phyloP scores from a whole-genome alignment of 2,113 vertebrate species.

The Phalacrocorax brasilianus region DNA sequence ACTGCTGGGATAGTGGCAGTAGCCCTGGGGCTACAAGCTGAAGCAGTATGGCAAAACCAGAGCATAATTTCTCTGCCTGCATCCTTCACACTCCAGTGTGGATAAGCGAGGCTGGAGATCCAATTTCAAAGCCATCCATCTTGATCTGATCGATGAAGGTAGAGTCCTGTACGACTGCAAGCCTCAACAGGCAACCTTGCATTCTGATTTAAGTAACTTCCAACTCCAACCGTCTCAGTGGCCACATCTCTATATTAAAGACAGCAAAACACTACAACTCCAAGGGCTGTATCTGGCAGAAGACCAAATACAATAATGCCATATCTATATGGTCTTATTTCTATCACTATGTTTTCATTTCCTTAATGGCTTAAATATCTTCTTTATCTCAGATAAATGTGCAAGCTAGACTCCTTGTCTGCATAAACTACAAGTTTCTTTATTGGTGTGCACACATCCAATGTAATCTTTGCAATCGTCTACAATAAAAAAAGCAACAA shows the following conservation, averaged over 20 bases:
- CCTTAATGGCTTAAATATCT: not conserved
- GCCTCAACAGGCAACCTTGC: not conserved
- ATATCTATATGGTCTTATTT: not conserved
- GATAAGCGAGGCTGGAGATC: not conserved
- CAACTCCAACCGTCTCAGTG: not conserved
- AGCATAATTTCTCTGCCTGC: not conserved
- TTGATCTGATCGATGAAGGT: not conserved
- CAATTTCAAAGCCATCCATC: constrained; percentile 7
- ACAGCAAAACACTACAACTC: not conserved
- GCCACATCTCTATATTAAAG: not conserved
- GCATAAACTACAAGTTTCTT: not conserved
- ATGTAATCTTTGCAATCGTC: not conserved
- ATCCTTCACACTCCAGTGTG: not conserved
- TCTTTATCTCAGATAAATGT: not conserved
- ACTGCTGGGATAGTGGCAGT: not conserved
- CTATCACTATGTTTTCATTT: not conserved
- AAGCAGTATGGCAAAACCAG: not conserved
- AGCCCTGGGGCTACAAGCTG: not conserved
- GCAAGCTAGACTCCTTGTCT: not conserved
- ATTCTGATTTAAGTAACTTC: not conserved
- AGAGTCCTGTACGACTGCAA: not conserved
- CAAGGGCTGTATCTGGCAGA: not conserved
- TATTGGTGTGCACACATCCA: not conserved
- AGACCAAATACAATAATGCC: not conserved
- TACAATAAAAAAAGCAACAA: not conserved